Conservation (phyloP, 2,888 invertebrate genomes). For the Calliopum simillimum region DNA sequence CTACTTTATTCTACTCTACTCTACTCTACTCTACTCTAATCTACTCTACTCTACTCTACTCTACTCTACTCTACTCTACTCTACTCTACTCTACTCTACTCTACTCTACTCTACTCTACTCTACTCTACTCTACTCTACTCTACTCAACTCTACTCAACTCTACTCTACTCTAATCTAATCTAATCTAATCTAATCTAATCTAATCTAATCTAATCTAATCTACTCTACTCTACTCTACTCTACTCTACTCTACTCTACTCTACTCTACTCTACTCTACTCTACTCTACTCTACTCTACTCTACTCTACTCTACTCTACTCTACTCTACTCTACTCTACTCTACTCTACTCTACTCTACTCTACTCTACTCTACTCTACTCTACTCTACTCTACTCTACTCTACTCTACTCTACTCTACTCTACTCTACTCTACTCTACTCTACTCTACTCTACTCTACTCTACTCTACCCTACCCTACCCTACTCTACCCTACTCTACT, state of each 20-base stretch:
- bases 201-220: too few species aligned
- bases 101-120: too few species aligned
- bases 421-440: not conserved
- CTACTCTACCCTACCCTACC: conserved; percentile 20
- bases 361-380: not conserved
- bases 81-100: too few species aligned
- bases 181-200: too few species aligned
- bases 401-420: not conserved
- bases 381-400: not conserved
- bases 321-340: not conserved
- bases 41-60: too few species aligned
- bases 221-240: not conserved
- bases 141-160: too few species aligned
- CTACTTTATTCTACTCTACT: too few species aligned
- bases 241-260: not conserved
- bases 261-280: not conserved
- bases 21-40: too few species aligned
- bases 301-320: not conserved
- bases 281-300: conserved; percentile 2
- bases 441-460: conserved; percentile 27
- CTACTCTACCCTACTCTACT: conserved; percentile 18
- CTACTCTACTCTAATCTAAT: not conserved
- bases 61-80: too few species aligned
- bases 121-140: too few species aligned
- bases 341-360: not conserved